Conservation (phyloP, 2,888 invertebrate genomes). For the Agrotis exclamationis region DNA sequence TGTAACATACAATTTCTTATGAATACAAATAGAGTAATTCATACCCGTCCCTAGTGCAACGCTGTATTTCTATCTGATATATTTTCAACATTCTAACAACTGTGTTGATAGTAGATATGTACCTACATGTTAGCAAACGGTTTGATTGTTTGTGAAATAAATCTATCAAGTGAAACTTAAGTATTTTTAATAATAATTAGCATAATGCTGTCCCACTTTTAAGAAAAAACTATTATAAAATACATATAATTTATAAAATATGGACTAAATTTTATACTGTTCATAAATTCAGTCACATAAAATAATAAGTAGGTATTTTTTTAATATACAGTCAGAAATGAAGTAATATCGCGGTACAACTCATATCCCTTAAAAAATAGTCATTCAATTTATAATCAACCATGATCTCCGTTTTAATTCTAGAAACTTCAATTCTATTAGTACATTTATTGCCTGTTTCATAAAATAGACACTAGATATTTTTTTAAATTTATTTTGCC, state of each 20-base stretch:
- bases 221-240: too few relatives aligned
- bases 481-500: too few relatives aligned
- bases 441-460: not conserved
- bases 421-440: not conserved
- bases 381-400: not conserved
- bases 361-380: too few relatives aligned
- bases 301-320: too few relatives aligned
- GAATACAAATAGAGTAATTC: constrained; percentile 57
- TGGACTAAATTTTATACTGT: too few relatives aligned
- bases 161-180: not conserved
- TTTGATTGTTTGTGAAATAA: constrained; percentile 30
- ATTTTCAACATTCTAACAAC: constrained; percentile 34
- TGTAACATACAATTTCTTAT: constrained; percentile 54
- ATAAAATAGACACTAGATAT: not conserved
- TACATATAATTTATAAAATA: too few relatives aligned
- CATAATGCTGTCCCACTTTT: too few relatives aligned
- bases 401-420: not conserved
- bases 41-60: constrained; percentile 38
- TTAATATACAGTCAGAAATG: too few relatives aligned
- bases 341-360: too few relatives aligned
- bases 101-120: constrained; percentile 19
- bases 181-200: too few relatives aligned
- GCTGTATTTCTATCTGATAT: constrained; percentile 41
- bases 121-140: constrained; percentile 16
- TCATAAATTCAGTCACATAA: too few relatives aligned